Conservation (phyloP, 2,888 invertebrate species). For the Isotomurus palustris region DNA sequence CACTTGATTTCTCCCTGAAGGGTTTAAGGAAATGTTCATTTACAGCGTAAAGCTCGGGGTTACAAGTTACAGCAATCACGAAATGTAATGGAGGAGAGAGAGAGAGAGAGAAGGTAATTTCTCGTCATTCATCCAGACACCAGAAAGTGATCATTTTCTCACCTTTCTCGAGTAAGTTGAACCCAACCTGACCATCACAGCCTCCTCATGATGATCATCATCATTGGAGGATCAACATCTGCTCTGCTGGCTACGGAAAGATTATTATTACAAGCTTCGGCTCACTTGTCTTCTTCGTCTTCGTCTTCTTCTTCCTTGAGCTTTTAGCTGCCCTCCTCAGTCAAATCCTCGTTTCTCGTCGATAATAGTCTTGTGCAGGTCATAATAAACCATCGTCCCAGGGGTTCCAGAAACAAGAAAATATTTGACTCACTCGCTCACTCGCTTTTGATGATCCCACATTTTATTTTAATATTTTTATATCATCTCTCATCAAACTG, state of each 20-base stretch:
- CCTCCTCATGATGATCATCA: too few species aligned
- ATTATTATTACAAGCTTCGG: neutral
- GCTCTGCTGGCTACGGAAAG: neutral
- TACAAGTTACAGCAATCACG: neutral
- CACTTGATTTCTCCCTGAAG: too few species aligned
- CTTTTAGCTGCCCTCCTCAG: conserved; percentile 1
- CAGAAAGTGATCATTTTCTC: conserved; percentile 18
- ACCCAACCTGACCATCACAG: too few species aligned
- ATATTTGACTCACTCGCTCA: conserved; percentile 27
- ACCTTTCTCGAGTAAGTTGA: neutral
- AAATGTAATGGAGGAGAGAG: neutral
- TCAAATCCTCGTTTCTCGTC: neutral
- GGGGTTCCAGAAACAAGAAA: conserved; percentile 22
- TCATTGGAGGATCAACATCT: conserved; percentile 1
- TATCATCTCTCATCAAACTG: too few species aligned
- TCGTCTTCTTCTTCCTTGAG: neutral
- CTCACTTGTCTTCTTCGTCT: neutral
- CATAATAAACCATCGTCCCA: conserved; percentile 22
- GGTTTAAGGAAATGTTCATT: neutral
- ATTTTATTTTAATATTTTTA: conserved; percentile 5
- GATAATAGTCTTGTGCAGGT: neutral
- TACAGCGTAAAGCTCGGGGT: neutral
- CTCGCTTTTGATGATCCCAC: conserved; percentile 11
- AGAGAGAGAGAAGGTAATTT: conserved; percentile 5
- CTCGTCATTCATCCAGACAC: conserved; percentile 18